Percentiles rank a stretch among this genome's conserved stretches.
Evolutionary conservation across 2,888 invertebrate genomes (phyloP).

Genomic region (Drosophila dives): DNA sequence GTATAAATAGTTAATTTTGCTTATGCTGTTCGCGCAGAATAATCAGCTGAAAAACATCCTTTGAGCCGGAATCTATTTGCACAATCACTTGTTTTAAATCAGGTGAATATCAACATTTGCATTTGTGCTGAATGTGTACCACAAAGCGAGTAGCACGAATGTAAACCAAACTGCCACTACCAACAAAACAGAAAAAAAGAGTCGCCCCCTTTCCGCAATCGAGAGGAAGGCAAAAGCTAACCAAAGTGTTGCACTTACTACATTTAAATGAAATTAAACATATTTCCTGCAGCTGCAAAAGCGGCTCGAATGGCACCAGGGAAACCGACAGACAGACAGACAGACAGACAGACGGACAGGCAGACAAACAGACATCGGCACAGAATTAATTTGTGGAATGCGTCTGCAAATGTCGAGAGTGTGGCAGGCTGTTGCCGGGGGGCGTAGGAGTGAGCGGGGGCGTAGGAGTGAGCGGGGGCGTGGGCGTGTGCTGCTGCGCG

Average conservation of each 20-base stretch:
- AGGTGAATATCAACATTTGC: constrained; percentile 15
- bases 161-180: constrained; percentile 21
- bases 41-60: constrained; percentile 44
- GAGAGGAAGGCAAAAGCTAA: constrained; percentile 55
- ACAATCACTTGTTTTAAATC: constrained; percentile 39
- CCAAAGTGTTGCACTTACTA: constrained; percentile 78
- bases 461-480: background rate
- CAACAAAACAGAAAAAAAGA: constrained; percentile 1
- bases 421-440: background rate
- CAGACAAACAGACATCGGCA: constrained; percentile 43
- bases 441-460: background rate
- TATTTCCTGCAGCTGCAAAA: constrained; percentile 74
- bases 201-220: background rate
- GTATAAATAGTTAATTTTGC: no score
- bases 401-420: constrained; percentile 29
- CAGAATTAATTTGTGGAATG: constrained; percentile 77
- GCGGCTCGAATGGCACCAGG: constrained; percentile 32
- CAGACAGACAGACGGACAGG: background rate
- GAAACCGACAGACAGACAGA: constrained; percentile 5
- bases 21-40: constrained; percentile 37
- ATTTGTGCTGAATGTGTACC: constrained; percentile 30
- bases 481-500: constrained; percentile 24
- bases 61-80: constrained; percentile 36
- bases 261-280: constrained; percentile 78
- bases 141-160: constrained; percentile 34